Evolutionary conservation across 2,113 vertebrate species (phyloP).

Genomic region (Furnarius figulus): DNA sequence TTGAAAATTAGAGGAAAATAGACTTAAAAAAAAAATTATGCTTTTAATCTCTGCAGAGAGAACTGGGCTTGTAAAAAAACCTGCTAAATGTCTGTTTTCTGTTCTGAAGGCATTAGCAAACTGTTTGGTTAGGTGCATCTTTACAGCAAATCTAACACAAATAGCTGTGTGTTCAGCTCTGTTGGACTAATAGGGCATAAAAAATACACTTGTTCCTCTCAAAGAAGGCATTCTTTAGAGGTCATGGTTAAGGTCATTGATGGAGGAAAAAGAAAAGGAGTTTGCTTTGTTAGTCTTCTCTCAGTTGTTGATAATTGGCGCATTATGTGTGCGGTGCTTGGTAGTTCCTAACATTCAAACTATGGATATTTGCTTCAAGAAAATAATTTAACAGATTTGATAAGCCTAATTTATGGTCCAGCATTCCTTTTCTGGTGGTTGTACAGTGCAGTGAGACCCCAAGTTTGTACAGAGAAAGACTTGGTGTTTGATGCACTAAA

Average conservation of each 20-base stretch:
- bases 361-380: background rate
- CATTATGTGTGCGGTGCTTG: background rate
- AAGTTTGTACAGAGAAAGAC: background rate
- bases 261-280: background rate
- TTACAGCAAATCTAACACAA: constrained; percentile 48
- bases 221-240: constrained; percentile 59
- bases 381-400: background rate
- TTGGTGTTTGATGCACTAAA: background rate
- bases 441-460: background rate
- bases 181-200: constrained; percentile 62
- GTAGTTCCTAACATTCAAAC: background rate
- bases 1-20: background rate
- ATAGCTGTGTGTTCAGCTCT: constrained; percentile 46
- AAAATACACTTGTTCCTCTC: constrained; percentile 54
- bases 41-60: background rate
- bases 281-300: constrained; percentile 39
- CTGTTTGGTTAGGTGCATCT: constrained; percentile 48
- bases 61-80: background rate
- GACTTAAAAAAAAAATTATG: background rate
- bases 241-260: constrained; percentile 32
- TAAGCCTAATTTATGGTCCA: background rate
- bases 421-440: background rate
- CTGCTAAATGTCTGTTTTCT: background rate
- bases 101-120: constrained; percentile 13
- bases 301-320: constrained; percentile 33